Evolutionary conservation across 2,113 vertebrate genomes (phyloP), one percentile per base, ranked within the genome.

Genomic region (Paralichthys olivaceus): DNA sequence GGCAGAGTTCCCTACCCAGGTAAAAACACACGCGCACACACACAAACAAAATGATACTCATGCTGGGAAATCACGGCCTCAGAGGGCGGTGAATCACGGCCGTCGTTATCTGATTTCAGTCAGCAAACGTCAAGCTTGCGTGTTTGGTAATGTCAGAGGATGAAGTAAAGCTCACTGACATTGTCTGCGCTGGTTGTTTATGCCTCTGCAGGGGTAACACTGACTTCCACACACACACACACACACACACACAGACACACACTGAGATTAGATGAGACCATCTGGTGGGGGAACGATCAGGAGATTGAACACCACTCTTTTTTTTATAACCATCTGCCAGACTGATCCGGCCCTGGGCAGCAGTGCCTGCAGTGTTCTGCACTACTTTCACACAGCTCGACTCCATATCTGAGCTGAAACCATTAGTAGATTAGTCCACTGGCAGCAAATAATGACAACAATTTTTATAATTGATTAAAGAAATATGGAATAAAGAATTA

Each of bases 1-100:
- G 97, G 97, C 69, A 94, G 97, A 94, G 97, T 98, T 74, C 97
- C 97, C 61, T 98, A 98, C 81, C 97, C 97, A 93, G 97, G 97
- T 98, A 88, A 94, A 40, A 43, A 22, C 58, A 29, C 55, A 60
- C 70, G 56, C 32, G 51, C 43, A 32, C 32, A 34, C 58, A 29
- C 55, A 67, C 70, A 56, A 22, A 59, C 28, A 32, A 40, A 64
- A 6, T 15, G 19, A 59, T 69, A 47, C 23, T 54, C 56, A 29
- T 43, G 62, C 45, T 47, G 43, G 25, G 23, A 25, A 43, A 61
- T 7, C 32, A 20, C 12, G 25, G 17, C 32, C 28, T 15, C 53
- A 5, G 45, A 69, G 57, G 20, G 53, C 54, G 5, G 40, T 62
- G 81, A 84, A 71, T 87, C 68, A 81, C 26, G 23, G 28, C 32